A percentile compares a stretch with the other conserved stretches of the same genome.
Evolutionary conservation across 2,113 vertebrate genomes (phyloP).

Genomic region (Rhizomys pruinosus): DNA sequence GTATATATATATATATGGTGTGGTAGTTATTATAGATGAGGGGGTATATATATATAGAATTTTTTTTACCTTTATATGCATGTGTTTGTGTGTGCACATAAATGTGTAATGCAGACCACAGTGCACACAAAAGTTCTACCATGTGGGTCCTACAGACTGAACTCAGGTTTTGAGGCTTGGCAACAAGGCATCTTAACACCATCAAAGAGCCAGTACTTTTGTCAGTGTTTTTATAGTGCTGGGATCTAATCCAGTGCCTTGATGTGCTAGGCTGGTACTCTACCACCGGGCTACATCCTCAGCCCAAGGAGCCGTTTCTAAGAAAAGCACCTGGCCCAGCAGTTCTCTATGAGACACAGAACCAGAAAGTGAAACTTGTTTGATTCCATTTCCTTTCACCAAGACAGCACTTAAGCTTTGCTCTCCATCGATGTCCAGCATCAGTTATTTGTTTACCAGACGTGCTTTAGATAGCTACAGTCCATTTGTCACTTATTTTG

Average conservation of each 20-base stretch:
- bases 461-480: conserved; percentile 64
- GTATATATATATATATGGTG: not conserved
- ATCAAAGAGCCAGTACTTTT: not conserved
- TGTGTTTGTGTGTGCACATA: not conserved
- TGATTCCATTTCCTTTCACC: conserved; percentile 48
- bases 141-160: not conserved
- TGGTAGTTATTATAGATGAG: no score
- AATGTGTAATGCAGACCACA: not conserved
- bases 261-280: not conserved
- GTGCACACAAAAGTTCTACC: not conserved
- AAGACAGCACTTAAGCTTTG: conserved; percentile 61
- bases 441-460: conserved; percentile 72
- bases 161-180: not conserved
- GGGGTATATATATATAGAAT: no score
- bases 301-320: conserved; percentile 40
- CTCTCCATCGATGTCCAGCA: conserved; percentile 15
- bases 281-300: not conserved
- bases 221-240: not conserved
- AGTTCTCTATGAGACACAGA: conserved; percentile 10
- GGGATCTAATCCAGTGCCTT: not conserved
- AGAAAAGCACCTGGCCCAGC: conserved; percentile 26
- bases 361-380: conserved; percentile 25
- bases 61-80: no score
- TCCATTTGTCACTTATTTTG: conserved; percentile 72
- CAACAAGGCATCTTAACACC: not conserved